phyloP scores from a whole-genome alignment of 2,113 vertebrate species.

The Chauna torquata region DNA sequence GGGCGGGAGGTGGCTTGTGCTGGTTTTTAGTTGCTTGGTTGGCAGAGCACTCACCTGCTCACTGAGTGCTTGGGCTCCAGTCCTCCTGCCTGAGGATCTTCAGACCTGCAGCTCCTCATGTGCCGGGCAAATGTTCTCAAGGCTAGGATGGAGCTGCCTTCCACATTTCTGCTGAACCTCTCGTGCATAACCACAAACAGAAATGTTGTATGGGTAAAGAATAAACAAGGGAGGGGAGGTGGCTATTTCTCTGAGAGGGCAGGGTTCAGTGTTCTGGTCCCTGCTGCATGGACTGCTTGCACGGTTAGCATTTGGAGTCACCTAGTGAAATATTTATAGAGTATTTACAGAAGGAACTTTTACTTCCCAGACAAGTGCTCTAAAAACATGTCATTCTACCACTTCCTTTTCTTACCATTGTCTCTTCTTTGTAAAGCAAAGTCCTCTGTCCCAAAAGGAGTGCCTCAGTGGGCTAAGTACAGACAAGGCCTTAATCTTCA shows the following conservation, averaged over 20 bases:
- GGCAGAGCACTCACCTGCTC: neutral
- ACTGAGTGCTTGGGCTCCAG: neutral
- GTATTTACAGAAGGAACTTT: neutral
- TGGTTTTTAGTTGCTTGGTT: neutral
- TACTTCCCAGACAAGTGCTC: neutral
- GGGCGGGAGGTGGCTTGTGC: neutral
- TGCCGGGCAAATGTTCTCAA: neutral
- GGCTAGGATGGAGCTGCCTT: neutral
- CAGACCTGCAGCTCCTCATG: rapidly evolving
- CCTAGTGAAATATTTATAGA: neutral
- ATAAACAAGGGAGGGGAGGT: neutral
- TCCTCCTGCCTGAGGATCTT: neutral
- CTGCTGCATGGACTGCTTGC: neutral
- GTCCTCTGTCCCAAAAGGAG: neutral
- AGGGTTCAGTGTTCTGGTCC: neutral
- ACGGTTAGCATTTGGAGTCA: neutral
- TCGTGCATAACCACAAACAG: neutral
- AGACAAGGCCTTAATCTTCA: neutral
- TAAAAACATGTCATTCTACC: neutral
- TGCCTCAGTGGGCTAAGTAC: neutral
- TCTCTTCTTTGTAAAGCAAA: neutral
- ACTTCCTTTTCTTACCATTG: neutral
- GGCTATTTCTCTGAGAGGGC: neutral
- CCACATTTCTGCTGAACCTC: neutral
- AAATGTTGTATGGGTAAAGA: neutral